Evolutionary conservation across 2,113 vertebrate genomes (phyloP).

Genomic region (Menidia beryllina): DNA sequence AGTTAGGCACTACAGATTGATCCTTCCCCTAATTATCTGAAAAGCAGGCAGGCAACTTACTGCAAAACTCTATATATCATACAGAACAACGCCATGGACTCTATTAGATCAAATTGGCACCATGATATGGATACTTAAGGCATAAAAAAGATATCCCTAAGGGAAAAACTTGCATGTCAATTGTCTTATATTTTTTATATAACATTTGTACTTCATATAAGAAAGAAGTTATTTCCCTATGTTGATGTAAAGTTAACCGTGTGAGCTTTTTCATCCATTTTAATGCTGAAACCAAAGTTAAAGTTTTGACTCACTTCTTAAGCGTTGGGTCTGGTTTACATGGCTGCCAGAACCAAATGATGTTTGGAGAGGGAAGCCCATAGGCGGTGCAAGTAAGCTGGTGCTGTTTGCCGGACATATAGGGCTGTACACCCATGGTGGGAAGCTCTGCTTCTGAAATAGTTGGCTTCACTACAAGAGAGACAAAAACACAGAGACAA

Average conservation of each 20-base stretch:
- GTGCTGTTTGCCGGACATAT: constrained; percentile 72
- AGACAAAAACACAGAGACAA: constrained; percentile 14
- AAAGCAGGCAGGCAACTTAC: background rate
- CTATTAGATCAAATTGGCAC: background rate
- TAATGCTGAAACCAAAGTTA: background rate
- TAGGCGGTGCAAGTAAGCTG: constrained; percentile 84
- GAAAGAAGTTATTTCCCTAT: background rate
- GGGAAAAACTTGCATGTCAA: background rate
- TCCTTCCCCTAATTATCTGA: background rate
- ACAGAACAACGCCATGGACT: background rate
- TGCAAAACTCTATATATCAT: too few species aligned
- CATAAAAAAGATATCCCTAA: background rate
- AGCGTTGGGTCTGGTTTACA: constrained; percentile 65
- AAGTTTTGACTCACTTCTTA: constrained; percentile 70
- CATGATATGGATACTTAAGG: background rate
- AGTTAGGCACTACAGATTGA: background rate
- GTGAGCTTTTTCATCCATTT: constrained; percentile 5
- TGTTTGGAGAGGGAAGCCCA: constrained; percentile 80
- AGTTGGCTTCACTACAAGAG: constrained; percentile 84
- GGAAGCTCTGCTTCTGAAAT: constrained; percentile 86
- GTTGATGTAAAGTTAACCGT: background rate
- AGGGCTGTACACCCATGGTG: constrained; percentile 61
- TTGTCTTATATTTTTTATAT: background rate
- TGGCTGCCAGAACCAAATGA: constrained; percentile 89
- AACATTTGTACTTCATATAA: background rate